Base-by-base conservation (phyloP, 1,140 invertebrate genomes). In the Gerris buenoi region DNA sequence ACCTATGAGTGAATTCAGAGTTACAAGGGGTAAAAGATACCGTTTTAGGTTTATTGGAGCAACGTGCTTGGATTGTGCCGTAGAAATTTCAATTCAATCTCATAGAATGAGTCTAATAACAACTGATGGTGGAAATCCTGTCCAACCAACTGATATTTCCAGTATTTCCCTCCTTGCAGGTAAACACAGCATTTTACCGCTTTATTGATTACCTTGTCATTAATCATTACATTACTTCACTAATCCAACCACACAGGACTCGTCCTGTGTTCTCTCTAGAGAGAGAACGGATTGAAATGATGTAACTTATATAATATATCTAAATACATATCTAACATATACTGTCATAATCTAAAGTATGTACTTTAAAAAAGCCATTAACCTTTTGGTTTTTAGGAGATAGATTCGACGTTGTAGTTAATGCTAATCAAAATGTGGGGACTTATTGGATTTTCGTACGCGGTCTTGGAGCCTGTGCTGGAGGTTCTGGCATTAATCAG, bases 11-110 rank as follows among this genome's bases (percentile, higher is more conserved):
- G 27, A 65, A 13, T 65, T 56, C 25, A 46, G 25, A 25, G 64
- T 65, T 18, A 25, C 14, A 14, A 25, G 29, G 3, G 64, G 64
- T 15, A 13, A 46, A 13, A n/a, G 64, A 26, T 65, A 65, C 46
- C 46, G 64, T 10, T 65, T 65, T 46, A 46, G 64, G 10, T n/a
- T 65, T 3, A 65, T 65, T 18, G 46, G 64, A 2, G 64, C 29
- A 10, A 65, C 64, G 13, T 65, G 64, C n/a, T 46, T 65, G 33
- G 46, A 27, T 13, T 65, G 64, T 25, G 64, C 64, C 1, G 15
- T 65, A 2, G 64, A 27, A 0, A 3, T 65, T 13, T 23, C n/a
- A 26, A 25, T 65, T 25, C 29, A 65, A 18, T n/a, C 27, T 1
- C 64, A 65, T 29, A 26, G 64, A 2, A 22, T 65, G 2, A 1